Evolutionary conservation across 2,888 invertebrate species (phyloP), one percentile per base, ranked within the genome.

Genomic region (Polydrusus pterygomalis): DNA sequence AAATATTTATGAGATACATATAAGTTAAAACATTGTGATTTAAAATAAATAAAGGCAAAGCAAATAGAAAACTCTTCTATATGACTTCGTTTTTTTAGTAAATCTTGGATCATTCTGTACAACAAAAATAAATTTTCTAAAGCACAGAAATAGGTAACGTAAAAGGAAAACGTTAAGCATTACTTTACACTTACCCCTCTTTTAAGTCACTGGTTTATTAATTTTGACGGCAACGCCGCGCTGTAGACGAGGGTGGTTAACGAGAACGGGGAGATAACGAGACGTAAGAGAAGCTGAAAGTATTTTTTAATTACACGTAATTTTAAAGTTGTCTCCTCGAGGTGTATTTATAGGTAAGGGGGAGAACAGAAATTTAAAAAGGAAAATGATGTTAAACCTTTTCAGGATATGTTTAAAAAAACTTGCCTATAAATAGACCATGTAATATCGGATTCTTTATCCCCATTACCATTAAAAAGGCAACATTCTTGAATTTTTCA

Each of bases 271-370:
- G 51, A 65, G 65, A 65, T 65, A 65, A 65, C 65, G 65, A 65
- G 51, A 63, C 47, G 45, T 47, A 45, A 58, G 64, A 63, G 74
- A 68, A 64, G 60, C 62, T 64, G 40, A 72, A 75, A 74, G 78
- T 74, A 74, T 78, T 74, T 75, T 73, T 75, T 79, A 79, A 79
- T 77, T 70, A 74, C 67, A 74, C 77, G 69, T 78, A 75, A 76
- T 72, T 76, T 72, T 56, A 56, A 60, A 65, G 65, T 38, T 47
- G 51, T 51, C 49, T 51, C 34, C 43, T 51, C 64, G 10, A 65
- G 65, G 34, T 65, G 47, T 65, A 65, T 65, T 65, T 65, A 65
- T 65, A 65, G 49, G 47, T 38, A 17, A 18, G 30, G 51, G 17
- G 51, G 65, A 49, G 58, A 38, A 40, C 38, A 60, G 58, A 60